Evolutionary conservation across 2,113 vertebrate species (phyloP).

Genomic region (Hyla sarda): DNA sequence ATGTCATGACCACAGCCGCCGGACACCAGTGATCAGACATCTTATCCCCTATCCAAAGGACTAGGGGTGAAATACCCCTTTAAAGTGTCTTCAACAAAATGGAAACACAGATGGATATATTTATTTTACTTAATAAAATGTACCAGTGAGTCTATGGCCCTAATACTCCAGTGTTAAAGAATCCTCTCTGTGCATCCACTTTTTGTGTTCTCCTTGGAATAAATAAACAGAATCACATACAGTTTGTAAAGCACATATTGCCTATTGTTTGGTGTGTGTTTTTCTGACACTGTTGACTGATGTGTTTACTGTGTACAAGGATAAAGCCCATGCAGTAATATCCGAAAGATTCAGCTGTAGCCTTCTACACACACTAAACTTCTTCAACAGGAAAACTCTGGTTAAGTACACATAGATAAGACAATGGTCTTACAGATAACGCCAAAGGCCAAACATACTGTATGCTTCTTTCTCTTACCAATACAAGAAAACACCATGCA

Average conservation of each 20-base stretch:
- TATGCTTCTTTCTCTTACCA: not conserved
- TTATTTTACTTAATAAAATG: not conserved
- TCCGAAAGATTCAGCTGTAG: not conserved
- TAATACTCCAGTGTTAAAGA: not conserved
- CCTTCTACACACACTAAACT: not conserved
- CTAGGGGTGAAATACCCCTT: too few relatives aligned
- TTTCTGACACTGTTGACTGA: not conserved
- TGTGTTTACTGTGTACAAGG: conserved; percentile 6
- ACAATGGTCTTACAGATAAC: not conserved
- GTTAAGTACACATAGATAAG: not conserved
- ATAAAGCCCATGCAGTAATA: not conserved
- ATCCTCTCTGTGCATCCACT: not conserved
- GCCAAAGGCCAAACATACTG: not conserved
- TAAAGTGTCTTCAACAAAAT: not conserved
- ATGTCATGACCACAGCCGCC: too few relatives aligned
- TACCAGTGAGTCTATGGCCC: not conserved
- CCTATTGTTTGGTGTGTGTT: not conserved
- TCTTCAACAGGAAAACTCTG: not conserved
- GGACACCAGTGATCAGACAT: too few relatives aligned
- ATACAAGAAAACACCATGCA: not conserved
- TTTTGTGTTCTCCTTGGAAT: not conserved
- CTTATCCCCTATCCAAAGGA: too few relatives aligned
- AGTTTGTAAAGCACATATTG: not conserved
- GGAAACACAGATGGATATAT: not conserved
- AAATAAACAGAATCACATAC: not conserved